These are phyloP conservation scores for cattle (Bos taurus) DNA, from an alignment of 2,113 vertebrate genomes.

Conservation along the genomic window DNA sequence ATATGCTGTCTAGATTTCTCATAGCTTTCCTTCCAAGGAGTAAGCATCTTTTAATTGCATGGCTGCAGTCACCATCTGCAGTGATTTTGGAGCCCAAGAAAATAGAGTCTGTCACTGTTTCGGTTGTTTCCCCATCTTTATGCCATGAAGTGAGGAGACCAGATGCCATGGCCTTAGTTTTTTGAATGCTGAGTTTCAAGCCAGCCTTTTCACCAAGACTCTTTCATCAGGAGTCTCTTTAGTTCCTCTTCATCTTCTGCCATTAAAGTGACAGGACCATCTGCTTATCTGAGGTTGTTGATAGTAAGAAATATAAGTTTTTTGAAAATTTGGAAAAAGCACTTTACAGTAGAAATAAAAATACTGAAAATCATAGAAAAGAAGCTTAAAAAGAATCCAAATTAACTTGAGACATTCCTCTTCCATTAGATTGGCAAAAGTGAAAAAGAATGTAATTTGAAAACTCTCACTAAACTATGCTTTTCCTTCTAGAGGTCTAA, in stretches of 20 bases:
- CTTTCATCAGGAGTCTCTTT: neutral
- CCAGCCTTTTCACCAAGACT: neutral
- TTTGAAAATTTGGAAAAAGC: neutral
- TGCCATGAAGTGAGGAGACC: neutral
- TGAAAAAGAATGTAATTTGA: neutral
- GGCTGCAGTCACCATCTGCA: neutral
- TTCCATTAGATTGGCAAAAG: neutral
- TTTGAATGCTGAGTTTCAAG: neutral
- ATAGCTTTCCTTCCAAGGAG: neutral
- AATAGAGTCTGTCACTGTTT: neutral
- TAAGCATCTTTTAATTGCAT: neutral
- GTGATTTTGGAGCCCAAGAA: neutral
- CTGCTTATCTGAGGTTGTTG: neutral
- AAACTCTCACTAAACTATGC: neutral
- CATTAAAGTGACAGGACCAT: neutral
- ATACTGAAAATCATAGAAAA: neutral
- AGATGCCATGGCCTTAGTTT: neutral
- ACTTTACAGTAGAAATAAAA: neutral
- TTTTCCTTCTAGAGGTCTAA: neutral
- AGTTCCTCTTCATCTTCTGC: neutral
- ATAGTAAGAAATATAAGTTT: neutral
- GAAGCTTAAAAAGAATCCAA: neutral
- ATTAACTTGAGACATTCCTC: neutral
- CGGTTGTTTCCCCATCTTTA: neutral
- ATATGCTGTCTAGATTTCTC: neutral